Conservation (phyloP, 2,888 invertebrate species). For the Coelinius sp. region DNA sequence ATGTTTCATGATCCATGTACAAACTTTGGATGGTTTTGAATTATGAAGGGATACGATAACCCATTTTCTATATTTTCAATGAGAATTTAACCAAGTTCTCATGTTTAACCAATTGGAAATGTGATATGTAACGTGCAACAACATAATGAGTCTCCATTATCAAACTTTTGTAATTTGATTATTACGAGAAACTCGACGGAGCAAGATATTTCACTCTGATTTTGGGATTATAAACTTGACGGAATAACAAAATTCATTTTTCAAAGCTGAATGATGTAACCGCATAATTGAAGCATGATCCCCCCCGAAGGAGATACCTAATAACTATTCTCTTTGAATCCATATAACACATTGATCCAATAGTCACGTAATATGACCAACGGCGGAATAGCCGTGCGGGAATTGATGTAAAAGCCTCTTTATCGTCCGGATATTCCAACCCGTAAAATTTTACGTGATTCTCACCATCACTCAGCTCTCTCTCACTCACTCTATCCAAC, state of each 20-base stretch:
- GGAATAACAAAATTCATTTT: neutral
- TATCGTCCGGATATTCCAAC: neutral
- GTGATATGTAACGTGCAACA: neutral
- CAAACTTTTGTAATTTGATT: too few species aligned
- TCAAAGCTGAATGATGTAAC: neutral
- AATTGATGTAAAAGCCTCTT: neutral
- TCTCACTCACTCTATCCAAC: too few species aligned
- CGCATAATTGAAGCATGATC: neutral
- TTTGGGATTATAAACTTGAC: too few species aligned
- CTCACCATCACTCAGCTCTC: too few species aligned
- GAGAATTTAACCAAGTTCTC: neutral
- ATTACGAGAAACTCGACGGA: too few species aligned
- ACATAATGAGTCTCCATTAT: neutral
- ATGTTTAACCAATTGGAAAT: neutral
- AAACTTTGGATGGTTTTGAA: constrained; percentile 11
- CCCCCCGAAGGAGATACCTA: neutral
- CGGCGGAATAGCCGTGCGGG: neutral
- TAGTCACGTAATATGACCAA: neutral
- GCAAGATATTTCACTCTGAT: too few species aligned
- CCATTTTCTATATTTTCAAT: neutral
- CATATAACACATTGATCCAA: neutral
- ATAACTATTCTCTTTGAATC: too few species aligned
- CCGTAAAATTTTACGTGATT: too few species aligned
- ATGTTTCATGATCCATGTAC: neutral
- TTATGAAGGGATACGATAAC: neutral